phyloP scores from a whole-genome alignment of 2,797 vertebrate species.

The Babyrousa celebensis region DNA sequence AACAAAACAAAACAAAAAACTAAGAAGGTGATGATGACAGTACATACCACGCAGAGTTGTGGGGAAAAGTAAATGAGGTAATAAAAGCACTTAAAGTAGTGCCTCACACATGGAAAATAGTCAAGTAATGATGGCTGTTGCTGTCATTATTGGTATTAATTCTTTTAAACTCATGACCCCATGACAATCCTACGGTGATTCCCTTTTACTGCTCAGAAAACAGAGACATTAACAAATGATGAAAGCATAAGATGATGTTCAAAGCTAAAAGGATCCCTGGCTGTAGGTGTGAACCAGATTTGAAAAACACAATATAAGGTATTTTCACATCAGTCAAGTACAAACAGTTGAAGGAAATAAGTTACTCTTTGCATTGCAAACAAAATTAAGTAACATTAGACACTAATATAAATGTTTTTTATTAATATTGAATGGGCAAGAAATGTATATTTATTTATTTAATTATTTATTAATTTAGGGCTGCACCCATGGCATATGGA shows the following conservation, averaged over 20 bases:
- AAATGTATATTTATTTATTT: conserved; percentile 23
- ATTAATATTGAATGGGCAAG: background rate
- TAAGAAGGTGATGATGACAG: background rate
- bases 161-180: conserved; percentile 37
- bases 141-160: background rate
- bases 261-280: conserved; percentile 32
- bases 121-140: background rate
- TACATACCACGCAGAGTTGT: background rate
- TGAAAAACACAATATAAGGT: conserved; percentile 17
- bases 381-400: conserved; percentile 52
- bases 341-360: conserved; percentile 40
- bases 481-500: too few relatives aligned
- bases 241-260: background rate
- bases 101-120: background rate
- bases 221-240: background rate
- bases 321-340: conserved; percentile 15
- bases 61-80: background rate
- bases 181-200: background rate
- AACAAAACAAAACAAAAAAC: background rate
- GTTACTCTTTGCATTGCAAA: conserved; percentile 21
- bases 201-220: conserved; percentile 23
- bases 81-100: background rate
- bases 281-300: background rate
- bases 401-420: background rate
- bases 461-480: too few relatives aligned